These are phyloP conservation scores for Pegoplata infirma DNA, from an alignment of 2,888 invertebrate genomes.

Conservation along the genomic window DNA sequence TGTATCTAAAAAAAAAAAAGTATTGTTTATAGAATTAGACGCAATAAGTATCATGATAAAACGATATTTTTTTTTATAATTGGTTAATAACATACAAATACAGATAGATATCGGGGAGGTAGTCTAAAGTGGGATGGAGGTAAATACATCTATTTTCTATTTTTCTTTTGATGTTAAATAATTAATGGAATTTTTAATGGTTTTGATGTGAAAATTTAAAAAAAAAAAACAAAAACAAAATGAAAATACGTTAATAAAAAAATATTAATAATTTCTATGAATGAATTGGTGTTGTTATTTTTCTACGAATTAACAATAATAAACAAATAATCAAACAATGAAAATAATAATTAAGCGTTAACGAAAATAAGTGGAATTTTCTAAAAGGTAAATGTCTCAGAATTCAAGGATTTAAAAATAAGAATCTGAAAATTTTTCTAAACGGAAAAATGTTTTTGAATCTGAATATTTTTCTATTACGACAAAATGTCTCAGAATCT, in stretches of 20 bases:
- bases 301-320: not conserved
- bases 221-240: slow-evolving; percentile 1
- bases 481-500: too few species aligned
- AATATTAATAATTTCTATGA: too few species aligned
- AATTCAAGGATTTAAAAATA: too few species aligned
- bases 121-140: not conserved
- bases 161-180: slow-evolving; percentile 41
- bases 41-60: slow-evolving; percentile 32
- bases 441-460: too few species aligned
- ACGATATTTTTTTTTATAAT: slow-evolving; percentile 19
- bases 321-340: slow-evolving; percentile 4
- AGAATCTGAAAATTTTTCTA: too few species aligned
- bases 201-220: slow-evolving; percentile 21
- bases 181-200: slow-evolving; percentile 44
- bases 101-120: not conserved
- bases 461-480: too few species aligned
- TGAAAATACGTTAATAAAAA: too few species aligned
- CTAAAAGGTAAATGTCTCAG: too few species aligned
- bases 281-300: not conserved
- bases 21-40: slow-evolving; percentile 17
- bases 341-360: too few species aligned
- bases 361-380: too few species aligned
- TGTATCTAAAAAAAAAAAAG: not conserved
- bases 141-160: not conserved
- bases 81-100: slow-evolving; percentile 21